Evolutionary conservation across 1,140 invertebrate species (phyloP).

Genomic region (Radopholus similis): DNA sequence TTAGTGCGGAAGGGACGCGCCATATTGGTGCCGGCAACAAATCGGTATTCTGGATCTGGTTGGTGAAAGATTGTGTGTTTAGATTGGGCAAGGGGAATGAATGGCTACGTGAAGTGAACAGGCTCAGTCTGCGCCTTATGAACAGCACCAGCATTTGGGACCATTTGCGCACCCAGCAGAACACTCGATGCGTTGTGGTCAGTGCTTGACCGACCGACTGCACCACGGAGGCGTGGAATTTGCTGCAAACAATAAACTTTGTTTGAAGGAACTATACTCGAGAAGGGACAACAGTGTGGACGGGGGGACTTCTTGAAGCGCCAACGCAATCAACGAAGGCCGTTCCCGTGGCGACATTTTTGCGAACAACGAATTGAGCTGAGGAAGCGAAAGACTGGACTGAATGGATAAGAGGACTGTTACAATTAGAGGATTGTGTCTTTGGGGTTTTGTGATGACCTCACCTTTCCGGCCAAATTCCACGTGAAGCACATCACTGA

Average conservation of each 20-base stretch:
- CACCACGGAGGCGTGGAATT: constrained; percentile 38
- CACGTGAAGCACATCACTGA: constrained; percentile 48
- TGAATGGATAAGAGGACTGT: constrained; percentile 1
- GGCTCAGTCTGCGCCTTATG: constrained; percentile 27
- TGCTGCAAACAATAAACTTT: constrained; percentile 25
- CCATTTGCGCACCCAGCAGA: constrained; percentile 48
- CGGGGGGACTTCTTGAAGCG: constrained; percentile 42
- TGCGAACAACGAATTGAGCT: constrained; percentile 30
- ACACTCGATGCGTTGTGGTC: constrained; percentile 42
- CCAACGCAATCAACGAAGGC: constrained; percentile 42
- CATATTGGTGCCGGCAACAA: constrained; percentile 36
- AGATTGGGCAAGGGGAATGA: constrained; percentile 4
- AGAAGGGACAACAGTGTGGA: constrained; percentile 32
- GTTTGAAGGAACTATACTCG: too few relatives aligned
- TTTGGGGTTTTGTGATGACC: background rate
- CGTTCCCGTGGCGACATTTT: constrained; percentile 34
- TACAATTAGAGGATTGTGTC: background rate
- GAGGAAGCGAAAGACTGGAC: constrained; percentile 16
- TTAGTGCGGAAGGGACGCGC: constrained; percentile 44
- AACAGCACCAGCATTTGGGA: constrained; percentile 50
- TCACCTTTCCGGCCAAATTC: constrained; percentile 44
- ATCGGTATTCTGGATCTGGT: constrained; percentile 46
- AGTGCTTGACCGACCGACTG: constrained; percentile 33
- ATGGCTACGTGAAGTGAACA: constrained; percentile 42
- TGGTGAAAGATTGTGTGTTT: background rate